Conservation (phyloP, 2,797 vertebrate species). For the Hylomyscus alleni region DNA sequence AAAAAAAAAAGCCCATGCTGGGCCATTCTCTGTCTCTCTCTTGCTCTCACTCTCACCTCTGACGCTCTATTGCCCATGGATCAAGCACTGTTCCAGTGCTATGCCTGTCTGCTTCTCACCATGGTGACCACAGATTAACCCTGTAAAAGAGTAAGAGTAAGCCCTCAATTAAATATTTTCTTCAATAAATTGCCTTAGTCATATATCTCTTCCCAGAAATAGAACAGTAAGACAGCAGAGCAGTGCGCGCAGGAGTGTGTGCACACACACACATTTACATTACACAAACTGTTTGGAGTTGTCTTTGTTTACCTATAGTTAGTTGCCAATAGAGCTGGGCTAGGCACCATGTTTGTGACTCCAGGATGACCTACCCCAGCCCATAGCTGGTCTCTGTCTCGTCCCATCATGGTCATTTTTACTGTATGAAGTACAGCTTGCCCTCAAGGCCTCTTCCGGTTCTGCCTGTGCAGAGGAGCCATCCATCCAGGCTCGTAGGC, state of each 20-base stretch:
- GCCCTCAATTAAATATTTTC: too few relatives aligned
- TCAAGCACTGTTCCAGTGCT: not conserved
- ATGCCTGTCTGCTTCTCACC: not conserved
- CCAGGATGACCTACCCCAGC: not conserved
- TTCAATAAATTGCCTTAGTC: not conserved
- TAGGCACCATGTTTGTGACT: not conserved
- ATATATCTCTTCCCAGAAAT: not conserved
- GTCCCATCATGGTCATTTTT: not conserved
- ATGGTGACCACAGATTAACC: not conserved
- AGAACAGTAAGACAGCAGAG: not conserved
- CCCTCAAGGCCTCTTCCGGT: not conserved
- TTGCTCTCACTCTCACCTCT: too few relatives aligned
- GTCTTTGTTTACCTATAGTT: not conserved
- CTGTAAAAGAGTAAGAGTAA: not conserved
- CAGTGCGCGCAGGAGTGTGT: too few relatives aligned
- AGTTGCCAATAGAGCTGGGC: not conserved
- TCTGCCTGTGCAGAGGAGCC: not conserved
- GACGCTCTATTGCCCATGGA: fast-evolving
- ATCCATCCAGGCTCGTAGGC: not conserved
- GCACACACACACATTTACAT: not conserved
- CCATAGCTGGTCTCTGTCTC: not conserved
- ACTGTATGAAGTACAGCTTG: not conserved
- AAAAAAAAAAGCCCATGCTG: not conserved
- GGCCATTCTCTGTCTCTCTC: not conserved
- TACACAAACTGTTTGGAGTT: not conserved